phyloP scores from a whole-genome alignment of 2,797 vertebrate species.

The Nannoperca australis region DNA sequence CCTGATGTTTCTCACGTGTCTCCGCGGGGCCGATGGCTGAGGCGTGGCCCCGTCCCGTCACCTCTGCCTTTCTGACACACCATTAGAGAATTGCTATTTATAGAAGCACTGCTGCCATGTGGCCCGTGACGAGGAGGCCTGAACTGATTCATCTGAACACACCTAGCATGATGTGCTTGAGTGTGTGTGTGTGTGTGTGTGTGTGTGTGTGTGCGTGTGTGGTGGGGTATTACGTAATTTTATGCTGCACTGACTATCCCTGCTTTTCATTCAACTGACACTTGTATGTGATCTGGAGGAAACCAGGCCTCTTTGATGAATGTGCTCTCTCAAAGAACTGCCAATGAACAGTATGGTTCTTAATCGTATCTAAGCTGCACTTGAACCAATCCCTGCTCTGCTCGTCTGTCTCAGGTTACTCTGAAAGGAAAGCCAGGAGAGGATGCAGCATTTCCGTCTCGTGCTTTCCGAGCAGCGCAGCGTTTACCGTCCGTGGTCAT shows the following conservation, averaged over 20 bases:
- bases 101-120: conserved; percentile 62
- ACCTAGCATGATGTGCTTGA: background rate
- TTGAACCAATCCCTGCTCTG: conserved; percentile 33
- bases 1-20: conserved; percentile 39
- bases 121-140: conserved; percentile 50
- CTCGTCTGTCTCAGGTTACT: conserved; percentile 64
- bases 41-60: conserved; percentile 57
- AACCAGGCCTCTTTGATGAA: conserved; percentile 13
- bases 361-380: conserved; percentile 36
- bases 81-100: conserved; percentile 68
- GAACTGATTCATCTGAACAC: conserved; percentile 41
- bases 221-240: conserved; percentile 33
- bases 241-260: conserved; percentile 32
- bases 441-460: conserved; percentile 56
- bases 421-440: conserved; percentile 55
- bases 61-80: conserved; percentile 59
- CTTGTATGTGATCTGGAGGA: conserved; percentile 34
- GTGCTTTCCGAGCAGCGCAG: conserved; percentile 51
- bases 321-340: conserved; percentile 12
- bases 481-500: conserved; percentile 41
- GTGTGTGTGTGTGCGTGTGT: background rate
- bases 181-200: background rate
- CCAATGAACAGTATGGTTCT: background rate
- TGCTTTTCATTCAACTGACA: conserved; percentile 23
- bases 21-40: conserved; percentile 24